Base-by-base conservation (phyloP, 2,888 invertebrate species). In the Agrochola litura region DNA sequence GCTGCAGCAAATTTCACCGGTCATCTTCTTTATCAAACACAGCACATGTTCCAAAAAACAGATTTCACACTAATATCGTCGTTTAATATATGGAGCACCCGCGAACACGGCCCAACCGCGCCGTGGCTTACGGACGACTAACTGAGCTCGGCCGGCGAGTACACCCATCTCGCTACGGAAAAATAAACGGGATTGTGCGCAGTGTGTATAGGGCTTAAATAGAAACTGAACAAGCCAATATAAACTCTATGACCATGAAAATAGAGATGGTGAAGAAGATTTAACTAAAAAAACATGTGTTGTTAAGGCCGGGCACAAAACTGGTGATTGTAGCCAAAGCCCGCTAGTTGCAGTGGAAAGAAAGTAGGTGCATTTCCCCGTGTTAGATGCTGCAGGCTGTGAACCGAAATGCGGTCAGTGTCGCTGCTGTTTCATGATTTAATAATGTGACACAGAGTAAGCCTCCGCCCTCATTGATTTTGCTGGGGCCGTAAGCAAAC, bases 321-420 rank as follows among this genome's bases (percentile, higher is more conserved):
- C 72, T 84, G 85, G 90, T 84, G 89, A 91, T 91, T 91, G 91
- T 92, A 86, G 89, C 87, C 87, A 90, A 91, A 91, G 90, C 88
- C 90, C 85, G 92, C 93, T 94, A 94, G 94, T 92, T 95, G 95
- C 94, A 94, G 92, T 92, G 91, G 92, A 94, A 95, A 95, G 95
- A 95, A 96, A 96, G 96, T 96, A 95, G 95, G 95, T 92, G 94
- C 95, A 93, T 95, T 95, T 95, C 94, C 93, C 91, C 86, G 86
- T 85, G 88, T 90, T 92, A 90, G 95, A 95, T 94, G 95, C 93
- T 96, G 95, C 92, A 92, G 91, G 91, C 90, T 90, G 88, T 85
- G 89, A 88, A 83, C 89, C 88, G 85, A 92, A 94, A 92, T 90
- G 94, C 94, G 95, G 95, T 91, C 95, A 94, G 86, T 92, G 93